Evolutionary conservation across 2,797 vertebrate species (phyloP).

Genomic region (Yasuhikotakia modesta): DNA sequence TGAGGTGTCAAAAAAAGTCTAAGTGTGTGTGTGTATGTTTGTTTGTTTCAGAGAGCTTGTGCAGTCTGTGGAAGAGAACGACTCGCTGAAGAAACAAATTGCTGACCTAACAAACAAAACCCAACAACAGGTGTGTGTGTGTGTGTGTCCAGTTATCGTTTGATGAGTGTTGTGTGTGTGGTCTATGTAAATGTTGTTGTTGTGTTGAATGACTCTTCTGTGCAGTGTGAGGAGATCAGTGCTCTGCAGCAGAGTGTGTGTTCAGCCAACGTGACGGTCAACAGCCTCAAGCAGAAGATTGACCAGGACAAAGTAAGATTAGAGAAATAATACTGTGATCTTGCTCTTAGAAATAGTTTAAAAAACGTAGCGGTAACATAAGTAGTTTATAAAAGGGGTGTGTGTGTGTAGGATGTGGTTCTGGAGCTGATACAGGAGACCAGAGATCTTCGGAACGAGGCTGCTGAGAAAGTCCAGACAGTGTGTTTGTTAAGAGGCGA

Average conservation of each 20-base stretch:
- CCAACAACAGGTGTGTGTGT: conserved; percentile 84
- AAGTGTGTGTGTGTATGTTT: not conserved
- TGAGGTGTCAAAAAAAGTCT: too few species aligned
- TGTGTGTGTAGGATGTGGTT: conserved; percentile 80
- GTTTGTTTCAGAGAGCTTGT: conserved; percentile 82
- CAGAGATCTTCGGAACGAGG: conserved; percentile 82
- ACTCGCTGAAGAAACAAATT: conserved; percentile 80
- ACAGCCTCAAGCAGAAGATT: conserved; percentile 81
- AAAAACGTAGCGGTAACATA: not conserved
- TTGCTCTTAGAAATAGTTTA: too few species aligned
- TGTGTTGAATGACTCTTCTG: conserved; percentile 11
- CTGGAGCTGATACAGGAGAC: conserved; percentile 89
- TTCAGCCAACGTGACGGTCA: conserved; percentile 72
- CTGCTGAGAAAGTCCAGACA: conserved; percentile 81
- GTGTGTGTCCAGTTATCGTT: too few species aligned
- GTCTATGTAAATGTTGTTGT: not conserved
- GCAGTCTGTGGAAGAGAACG: conserved; percentile 80
- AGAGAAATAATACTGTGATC: not conserved
- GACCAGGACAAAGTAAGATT: conserved; percentile 85
- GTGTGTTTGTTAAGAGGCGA: conserved; percentile 82
- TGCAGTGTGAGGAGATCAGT: conserved; percentile 70
- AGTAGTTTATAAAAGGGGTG: too few species aligned
- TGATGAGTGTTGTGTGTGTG: not conserved
- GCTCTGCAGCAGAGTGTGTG: conserved; percentile 77
- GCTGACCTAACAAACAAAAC: conserved; percentile 73